Conservation (phyloP, 2,113 vertebrate species). For the Cettia cetti region DNA sequence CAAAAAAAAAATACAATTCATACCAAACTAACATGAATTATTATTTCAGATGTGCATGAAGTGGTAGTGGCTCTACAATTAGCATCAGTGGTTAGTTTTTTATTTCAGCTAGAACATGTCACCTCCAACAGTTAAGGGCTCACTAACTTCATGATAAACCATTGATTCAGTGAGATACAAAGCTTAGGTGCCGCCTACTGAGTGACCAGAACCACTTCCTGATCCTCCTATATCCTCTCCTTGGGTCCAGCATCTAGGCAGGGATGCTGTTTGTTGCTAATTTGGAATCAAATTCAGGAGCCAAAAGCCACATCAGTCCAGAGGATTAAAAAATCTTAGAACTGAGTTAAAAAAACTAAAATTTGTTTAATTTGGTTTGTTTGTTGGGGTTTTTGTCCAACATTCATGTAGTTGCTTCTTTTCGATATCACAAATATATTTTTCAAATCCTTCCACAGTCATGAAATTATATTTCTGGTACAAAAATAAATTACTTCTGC, state of each 20-base stretch:
- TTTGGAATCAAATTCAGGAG: not conserved
- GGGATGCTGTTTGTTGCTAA: not conserved
- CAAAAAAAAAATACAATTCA: not conserved
- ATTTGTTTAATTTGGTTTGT: not conserved
- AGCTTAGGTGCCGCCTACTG: not conserved
- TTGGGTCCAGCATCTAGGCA: not conserved
- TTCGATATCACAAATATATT: not conserved
- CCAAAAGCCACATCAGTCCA: not conserved
- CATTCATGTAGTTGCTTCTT: constrained; percentile 7
- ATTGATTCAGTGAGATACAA: not conserved
- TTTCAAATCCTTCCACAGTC: constrained; percentile 16
- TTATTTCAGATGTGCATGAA: not conserved
- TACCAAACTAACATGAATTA: not conserved
- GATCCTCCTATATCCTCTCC: not conserved
- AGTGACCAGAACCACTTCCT: not conserved
- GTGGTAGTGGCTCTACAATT: not conserved
- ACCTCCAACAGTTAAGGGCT: not conserved
- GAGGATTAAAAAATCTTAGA: not conserved
- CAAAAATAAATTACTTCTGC: not conserved
- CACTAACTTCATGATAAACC: not conserved
- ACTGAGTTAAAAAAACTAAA: not conserved
- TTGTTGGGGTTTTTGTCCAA: not conserved
- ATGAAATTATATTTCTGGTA: constrained; percentile 9
- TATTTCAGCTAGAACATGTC: not conserved
- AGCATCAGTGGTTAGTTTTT: not conserved